Percentiles rank a stretch among this genome's conserved stretches.
These are phyloP conservation scores for Synergus laeviventris DNA, from an alignment of 2,888 invertebrate species.

Conservation along the genomic window DNA sequence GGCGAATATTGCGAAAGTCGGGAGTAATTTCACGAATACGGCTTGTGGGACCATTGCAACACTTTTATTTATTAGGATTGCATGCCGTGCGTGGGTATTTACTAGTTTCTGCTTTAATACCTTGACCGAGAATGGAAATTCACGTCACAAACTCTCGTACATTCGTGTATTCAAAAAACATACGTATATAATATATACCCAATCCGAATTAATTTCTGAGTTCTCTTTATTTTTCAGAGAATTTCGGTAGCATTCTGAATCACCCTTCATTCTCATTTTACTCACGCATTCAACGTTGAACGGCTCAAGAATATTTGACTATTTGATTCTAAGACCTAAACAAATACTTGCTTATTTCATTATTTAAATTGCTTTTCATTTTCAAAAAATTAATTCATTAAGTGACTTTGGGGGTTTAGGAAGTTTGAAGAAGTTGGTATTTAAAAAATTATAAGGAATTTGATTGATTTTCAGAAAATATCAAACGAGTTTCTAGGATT, in stretches of 20 bases:
- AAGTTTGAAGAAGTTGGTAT: too few relatives aligned
- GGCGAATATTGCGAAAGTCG: constrained; percentile 49
- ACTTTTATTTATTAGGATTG: constrained; percentile 62
- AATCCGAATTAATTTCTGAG: constrained; percentile 15
- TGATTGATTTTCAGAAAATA: too few relatives aligned
- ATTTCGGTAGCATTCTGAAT: constrained; percentile 19
- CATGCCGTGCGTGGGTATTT: constrained; percentile 49
- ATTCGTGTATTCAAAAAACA: neutral
- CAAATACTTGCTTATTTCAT: neutral
- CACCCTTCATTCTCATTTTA: constrained; percentile 17
- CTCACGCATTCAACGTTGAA: constrained; percentile 6
- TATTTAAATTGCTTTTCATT: neutral
- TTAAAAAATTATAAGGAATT: too few relatives aligned
- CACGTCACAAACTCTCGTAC: neutral
- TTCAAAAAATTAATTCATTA: neutral
- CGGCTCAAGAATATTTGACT: constrained; percentile 7
- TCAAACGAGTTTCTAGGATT: too few relatives aligned
- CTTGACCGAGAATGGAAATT: constrained; percentile 58
- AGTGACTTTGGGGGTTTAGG: too few relatives aligned
- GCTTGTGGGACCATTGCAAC: constrained; percentile 55
- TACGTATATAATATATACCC: neutral
- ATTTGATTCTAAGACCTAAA: constrained; percentile 12
- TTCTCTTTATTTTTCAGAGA: constrained; percentile 7
- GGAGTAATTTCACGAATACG: constrained; percentile 59
- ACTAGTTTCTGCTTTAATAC: constrained; percentile 55